Evolutionary conservation across 2,113 vertebrate genomes (phyloP), one percentile per base, ranked within the genome.

Genomic region (Dasyornis broadbenti): DNA sequence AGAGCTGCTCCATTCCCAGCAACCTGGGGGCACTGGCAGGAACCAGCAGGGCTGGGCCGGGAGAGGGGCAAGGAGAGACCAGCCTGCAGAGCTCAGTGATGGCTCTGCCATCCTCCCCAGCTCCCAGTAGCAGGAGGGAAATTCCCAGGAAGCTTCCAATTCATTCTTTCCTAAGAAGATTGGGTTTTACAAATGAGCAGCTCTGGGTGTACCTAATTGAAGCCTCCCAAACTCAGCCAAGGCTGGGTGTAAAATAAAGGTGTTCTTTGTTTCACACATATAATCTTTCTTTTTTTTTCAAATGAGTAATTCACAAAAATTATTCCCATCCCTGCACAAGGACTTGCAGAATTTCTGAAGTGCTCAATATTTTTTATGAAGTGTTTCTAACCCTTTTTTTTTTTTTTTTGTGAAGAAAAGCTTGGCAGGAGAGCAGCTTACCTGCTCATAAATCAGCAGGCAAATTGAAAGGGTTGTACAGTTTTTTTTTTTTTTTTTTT

Each of bases 31-130:
- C 27, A 11, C 42, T 19, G 2, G 2, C n/a, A 31, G 39, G 50
- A 86, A 1, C 27, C 59, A 15, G 33, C 52, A 33, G 0, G 3
- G 35, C 22, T 18, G 75, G 33, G 56, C 20, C 12, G 3, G 54
- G 68, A n/a, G 28, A 24, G 33, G 20, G 40, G 7, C 0, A 0
- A 18, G 57, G 33, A 73, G 22, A 22, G 60, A 70, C 13, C 0
- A 0, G n/a, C 7, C 53, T 11, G n/a, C 69, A 63, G 28, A n/a
- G 40, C 47, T 30, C 31, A 1, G 50, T 0, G 37, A 13, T 14
- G 18, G 10, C 91, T 81, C 73, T 15, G 33, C 7, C 37, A 63
- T 5, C 30, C 61, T 52, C 47, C 2, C 33, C 3, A 0, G 26
- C 19, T 60, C 69, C 57, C 78, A n/a, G 56, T 19, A 70, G 50